Percentiles rank a stretch among this genome's conserved stretches.
phyloP scores from a whole-genome alignment of 2,113 vertebrate genomes.

The human region GRCh38 chr20:48711501-48712000 shows the following conservation, averaged over 20 bases:
- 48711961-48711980: neutral
- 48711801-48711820: neutral
- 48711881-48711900: neutral
- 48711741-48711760: neutral
- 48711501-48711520: neutral
- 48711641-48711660: neutral
- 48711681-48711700: neutral
- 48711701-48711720: neutral
- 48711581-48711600: no score
- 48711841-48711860: no score
- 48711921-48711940: neutral
- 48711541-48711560: neutral
- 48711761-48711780: neutral
- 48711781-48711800: neutral
- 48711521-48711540: neutral
- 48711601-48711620: neutral
- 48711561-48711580: neutral
- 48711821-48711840: neutral
- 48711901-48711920: neutral
- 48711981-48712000: neutral
- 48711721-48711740: neutral
- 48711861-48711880: neutral
- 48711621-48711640: neutral
- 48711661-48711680: neutral
- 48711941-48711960: neutral